Evolutionary conservation across 2,113 vertebrate species (phyloP).

Genomic region (Periophthalmus modestus): DNA sequence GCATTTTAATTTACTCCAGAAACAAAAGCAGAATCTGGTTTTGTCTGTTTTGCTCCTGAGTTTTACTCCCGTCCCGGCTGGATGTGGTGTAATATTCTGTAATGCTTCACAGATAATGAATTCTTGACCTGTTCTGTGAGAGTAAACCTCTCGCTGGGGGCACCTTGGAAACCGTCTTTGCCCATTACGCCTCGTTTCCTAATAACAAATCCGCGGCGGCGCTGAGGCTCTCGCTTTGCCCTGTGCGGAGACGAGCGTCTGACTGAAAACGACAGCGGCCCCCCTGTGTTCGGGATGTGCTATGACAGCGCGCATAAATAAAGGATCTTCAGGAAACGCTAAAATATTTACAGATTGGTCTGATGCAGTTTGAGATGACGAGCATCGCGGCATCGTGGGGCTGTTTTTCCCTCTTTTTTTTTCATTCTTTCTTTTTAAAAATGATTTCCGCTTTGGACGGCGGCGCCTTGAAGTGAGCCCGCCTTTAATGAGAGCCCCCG

Average conservation of each 20-base stretch:
- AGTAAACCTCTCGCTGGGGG: not conserved
- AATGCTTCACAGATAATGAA: not conserved
- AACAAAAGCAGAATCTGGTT: no score
- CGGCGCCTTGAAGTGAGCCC: slow-evolving; percentile 38
- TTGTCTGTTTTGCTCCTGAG: no score
- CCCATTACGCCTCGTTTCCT: not conserved
- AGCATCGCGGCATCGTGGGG: slow-evolving; percentile 17
- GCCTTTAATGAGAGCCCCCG: slow-evolving; percentile 35
- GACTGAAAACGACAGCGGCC: slow-evolving; percentile 45
- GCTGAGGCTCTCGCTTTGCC: not conserved
- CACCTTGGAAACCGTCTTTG: slow-evolving; percentile 22
- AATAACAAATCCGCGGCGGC: not conserved
- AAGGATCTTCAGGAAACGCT: slow-evolving; percentile 51
- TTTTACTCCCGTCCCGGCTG: no score
- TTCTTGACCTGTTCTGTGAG: not conserved
- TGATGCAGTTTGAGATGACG: slow-evolving; percentile 18
- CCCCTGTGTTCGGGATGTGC: slow-evolving; percentile 51
- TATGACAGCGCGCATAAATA: slow-evolving; percentile 62
- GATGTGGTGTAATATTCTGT: not conserved
- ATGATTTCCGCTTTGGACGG: slow-evolving; percentile 25
- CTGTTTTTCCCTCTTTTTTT: slow-evolving; percentile 7
- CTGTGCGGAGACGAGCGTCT: slow-evolving; percentile 4
- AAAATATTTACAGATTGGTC: slow-evolving; percentile 63
- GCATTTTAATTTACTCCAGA: no score
- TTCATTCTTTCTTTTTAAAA: slow-evolving; percentile 15